phyloP scores from a whole-genome alignment of 2,888 invertebrate species.

The Chydorus sphaericus region DNA sequence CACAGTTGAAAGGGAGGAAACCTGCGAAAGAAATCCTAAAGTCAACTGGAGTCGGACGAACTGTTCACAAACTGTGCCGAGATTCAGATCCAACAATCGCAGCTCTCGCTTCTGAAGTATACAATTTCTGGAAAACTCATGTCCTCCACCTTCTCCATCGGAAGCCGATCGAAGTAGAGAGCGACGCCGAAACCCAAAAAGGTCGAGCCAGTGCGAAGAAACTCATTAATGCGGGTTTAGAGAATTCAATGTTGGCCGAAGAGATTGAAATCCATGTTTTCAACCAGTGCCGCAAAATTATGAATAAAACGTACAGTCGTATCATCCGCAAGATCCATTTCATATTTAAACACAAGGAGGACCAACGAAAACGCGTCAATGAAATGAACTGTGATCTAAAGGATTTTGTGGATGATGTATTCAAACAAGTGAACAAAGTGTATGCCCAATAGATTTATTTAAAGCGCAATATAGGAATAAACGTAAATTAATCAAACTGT shows the following conservation, averaged over 20 bases:
- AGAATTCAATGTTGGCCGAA: neutral
- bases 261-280: constrained; percentile 4
- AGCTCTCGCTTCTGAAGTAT: neutral
- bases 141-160: neutral
- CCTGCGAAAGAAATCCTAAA: constrained; percentile 11
- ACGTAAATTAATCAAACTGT: constrained; percentile 41
- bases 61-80: neutral
- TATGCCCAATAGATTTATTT: neutral
- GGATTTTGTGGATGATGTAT: neutral
- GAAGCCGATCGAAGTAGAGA: constrained; percentile 10
- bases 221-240: neutral
- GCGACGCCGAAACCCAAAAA: constrained; percentile 6
- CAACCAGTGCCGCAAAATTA: constrained; percentile 2
- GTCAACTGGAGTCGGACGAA: constrained; percentile 9
- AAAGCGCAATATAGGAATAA: too few relatives aligned
- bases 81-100: constrained; percentile 4
- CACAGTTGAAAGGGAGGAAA: constrained; percentile 1
- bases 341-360: neutral
- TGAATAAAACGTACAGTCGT: constrained; percentile 5
- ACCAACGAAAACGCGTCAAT: neutral
- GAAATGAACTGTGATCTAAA: constrained; percentile 3
- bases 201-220: constrained; percentile 4
- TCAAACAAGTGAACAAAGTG: neutral
- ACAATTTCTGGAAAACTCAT: constrained; percentile 8
- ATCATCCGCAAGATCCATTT: constrained; percentile 6